A percentile compares a stretch with the other conserved stretches of the same genome.
These are phyloP conservation scores for Limnephilus marmoratus DNA, from an alignment of 2,888 invertebrate genomes.

Conservation along the genomic window DNA sequence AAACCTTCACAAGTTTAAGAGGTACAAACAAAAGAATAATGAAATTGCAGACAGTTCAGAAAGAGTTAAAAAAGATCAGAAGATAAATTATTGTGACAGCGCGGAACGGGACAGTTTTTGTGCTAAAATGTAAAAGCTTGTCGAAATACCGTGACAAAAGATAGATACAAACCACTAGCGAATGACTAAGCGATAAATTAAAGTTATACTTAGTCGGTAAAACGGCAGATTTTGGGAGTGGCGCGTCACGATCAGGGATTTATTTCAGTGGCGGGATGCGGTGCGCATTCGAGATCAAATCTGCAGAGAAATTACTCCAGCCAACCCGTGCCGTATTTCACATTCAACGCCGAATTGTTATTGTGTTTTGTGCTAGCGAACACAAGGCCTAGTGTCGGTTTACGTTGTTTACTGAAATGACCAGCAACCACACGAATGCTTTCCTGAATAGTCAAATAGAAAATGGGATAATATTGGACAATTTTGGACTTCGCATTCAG, in stretches of 20 bases:
- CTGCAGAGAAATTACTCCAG: slow-evolving; percentile 3
- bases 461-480: neutral
- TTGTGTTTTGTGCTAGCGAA: neutral
- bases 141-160: neutral
- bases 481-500: too few relatives aligned
- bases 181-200: slow-evolving; percentile 24
- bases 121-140: neutral
- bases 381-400: neutral
- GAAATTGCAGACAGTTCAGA: neutral
- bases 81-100: neutral
- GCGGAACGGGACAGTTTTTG: neutral
- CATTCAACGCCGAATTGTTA: neutral
- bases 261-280: slow-evolving; percentile 21
- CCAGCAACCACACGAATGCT: neutral
- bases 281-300: slow-evolving; percentile 25
- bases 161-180: neutral
- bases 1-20: neutral
- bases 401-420: neutral
- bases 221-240: slow-evolving; percentile 8
- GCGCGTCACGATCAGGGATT: slow-evolving; percentile 25
- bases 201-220: neutral
- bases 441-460: neutral
- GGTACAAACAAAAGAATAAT: neutral
- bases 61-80: neutral
- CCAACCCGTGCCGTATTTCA: neutral